Evolutionary conservation across 2,888 invertebrate genomes (phyloP), one percentile per base, ranked within the genome.

Genomic region (Ctenicera cuprea): DNA sequence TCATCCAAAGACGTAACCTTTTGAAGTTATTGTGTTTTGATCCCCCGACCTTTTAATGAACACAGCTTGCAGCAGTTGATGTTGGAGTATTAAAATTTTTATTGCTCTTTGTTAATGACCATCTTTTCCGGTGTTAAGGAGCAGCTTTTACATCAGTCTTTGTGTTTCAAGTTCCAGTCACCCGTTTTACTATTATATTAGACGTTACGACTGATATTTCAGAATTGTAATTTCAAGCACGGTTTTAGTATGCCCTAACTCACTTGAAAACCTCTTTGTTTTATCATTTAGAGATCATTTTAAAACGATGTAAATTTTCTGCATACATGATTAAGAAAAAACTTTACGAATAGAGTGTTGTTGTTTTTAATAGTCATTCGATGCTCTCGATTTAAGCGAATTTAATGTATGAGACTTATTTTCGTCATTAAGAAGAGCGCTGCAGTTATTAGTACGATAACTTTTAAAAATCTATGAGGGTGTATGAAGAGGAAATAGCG

Each of bases 11-110:
- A 38, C 38, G 37, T 30, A 59, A 45, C 38, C 54, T 54, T 67
- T 67, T 67, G 57, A 67, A 43, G 67, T 45, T 37, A 52, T 59
- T 59, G 67, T 48, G 54, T 67, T 67, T 67, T 59, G 57, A 59
- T 67, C 67, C 43, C 20, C 41, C 67, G 43, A 67, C 67, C 66
- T 67, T 67, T 67, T 67, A 67, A 67, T 59, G 45, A 59, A 59
- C 67, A 45, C 26, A 41, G 43, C 33, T 67, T 59, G 54, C 43
- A 67, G 67, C 57, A 43, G 43, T 67, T 67, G 18, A 67, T 67
- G 59, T 33, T 67, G 38, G 66, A 66, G 43, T 43, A 66, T 66
- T 66, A 66, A 66, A 66, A 66, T 54, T 52, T 66, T 66, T 66
- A 66, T 54, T 66, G 26, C 66, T 41, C 52, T 66, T 66, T 66